These are phyloP conservation scores for Aurelia coerulea DNA, from an alignment of 30 jellyfish, hydroid and myxozoan species.

Conservation along the genomic window DNA sequence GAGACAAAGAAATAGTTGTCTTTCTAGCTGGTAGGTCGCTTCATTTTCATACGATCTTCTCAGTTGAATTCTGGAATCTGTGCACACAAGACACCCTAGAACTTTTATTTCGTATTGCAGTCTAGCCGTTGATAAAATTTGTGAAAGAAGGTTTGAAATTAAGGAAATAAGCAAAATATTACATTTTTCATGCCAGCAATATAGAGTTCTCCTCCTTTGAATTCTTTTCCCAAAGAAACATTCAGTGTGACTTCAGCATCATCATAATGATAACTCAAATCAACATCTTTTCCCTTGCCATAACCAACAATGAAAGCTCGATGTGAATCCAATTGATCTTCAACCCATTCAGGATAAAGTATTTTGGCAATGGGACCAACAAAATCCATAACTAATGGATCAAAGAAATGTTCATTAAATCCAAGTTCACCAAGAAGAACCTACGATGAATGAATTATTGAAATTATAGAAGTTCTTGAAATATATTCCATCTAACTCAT, in stretches of 20 bases:
- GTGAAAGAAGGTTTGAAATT: background rate
- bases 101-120: too few relatives aligned
- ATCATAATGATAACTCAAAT: slow-evolving; percentile 85
- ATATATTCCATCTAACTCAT: too few relatives aligned
- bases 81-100: too few relatives aligned
- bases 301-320: slow-evolving; percentile 78
- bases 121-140: too few relatives aligned
- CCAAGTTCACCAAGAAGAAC: slow-evolving; percentile 68
- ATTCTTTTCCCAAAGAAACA: slow-evolving; percentile 65
- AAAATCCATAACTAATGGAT: slow-evolving; percentile 60
- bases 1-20: too few relatives aligned
- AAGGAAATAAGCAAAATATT: background rate
- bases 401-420: slow-evolving; percentile 55
- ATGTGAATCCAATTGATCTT: slow-evolving; percentile 85
- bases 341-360: slow-evolving; percentile 87
- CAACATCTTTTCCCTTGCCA: slow-evolving; percentile 74
- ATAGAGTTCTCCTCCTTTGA: slow-evolving; percentile 82
- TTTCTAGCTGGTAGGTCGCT: too few relatives aligned
- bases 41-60: too few relatives aligned
- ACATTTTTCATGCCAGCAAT: slow-evolving; percentile 82
- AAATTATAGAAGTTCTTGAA: too few relatives aligned
- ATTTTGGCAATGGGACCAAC: slow-evolving; percentile 67
- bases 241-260: slow-evolving; percentile 90
- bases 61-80: too few relatives aligned
- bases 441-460: too few relatives aligned